Evolutionary conservation across 2,888 invertebrate genomes (phyloP).

Genomic region (Lordiphosa fenestrarum): DNA sequence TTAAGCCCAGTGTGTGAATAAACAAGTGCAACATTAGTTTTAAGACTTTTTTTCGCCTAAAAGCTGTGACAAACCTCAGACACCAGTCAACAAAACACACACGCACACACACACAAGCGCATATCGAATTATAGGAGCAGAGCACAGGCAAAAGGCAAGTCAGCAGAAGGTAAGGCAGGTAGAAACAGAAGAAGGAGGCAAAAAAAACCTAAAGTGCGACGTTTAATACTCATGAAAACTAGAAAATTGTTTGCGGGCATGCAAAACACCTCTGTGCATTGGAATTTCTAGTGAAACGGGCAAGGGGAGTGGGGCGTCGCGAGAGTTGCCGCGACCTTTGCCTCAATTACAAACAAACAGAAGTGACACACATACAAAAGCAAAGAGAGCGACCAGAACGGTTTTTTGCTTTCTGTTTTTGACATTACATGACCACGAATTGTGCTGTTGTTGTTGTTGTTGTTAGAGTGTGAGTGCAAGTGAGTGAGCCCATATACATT

Average conservation of each 20-base stretch:
- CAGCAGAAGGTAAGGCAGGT: conserved; percentile 43
- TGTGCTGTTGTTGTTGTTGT: conserved; percentile 13
- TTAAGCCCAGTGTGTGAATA: conserved; percentile 3
- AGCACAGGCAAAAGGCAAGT: conserved; percentile 25
- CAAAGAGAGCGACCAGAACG: too few relatives aligned
- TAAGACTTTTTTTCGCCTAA: background rate
- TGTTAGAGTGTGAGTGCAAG: conserved; percentile 19
- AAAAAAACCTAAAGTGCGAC: conserved; percentile 12
- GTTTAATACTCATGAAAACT: conserved; percentile 9
- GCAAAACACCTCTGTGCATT: conserved; percentile 38
- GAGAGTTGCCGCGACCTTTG: conserved; percentile 58
- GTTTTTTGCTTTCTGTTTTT: conserved; percentile 13
- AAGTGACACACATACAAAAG: conserved; percentile 44
- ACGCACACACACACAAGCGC: conserved; percentile 13
- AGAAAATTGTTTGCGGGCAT: conserved; percentile 30
- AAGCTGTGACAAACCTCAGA: conserved; percentile 9
- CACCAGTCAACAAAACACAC: conserved; percentile 31
- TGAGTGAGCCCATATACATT: conserved; percentile 24
- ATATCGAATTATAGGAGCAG: conserved; percentile 35
- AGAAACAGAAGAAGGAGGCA: conserved; percentile 18
- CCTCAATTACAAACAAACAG: conserved; percentile 66
- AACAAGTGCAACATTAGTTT: background rate
- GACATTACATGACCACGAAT: conserved; percentile 35
- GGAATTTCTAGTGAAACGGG: conserved; percentile 34
- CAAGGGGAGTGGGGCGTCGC: background rate